Percentiles rank a stretch among this genome's conserved stretches.
Evolutionary conservation across 2,888 invertebrate genomes (phyloP).

Genomic region (Lithosia quadra): DNA sequence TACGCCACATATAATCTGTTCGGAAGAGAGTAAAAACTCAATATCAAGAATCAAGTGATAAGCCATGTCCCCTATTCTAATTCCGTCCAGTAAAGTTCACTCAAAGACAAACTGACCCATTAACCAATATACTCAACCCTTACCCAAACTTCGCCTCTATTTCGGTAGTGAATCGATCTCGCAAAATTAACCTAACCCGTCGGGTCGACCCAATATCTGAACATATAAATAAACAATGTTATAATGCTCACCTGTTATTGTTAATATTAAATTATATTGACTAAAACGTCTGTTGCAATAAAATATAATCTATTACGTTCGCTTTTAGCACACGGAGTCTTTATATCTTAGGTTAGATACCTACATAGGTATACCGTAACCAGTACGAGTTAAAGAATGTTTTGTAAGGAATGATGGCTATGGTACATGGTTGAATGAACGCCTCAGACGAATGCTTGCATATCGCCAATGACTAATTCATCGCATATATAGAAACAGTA

Average conservation of each 20-base stretch:
- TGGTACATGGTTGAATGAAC: constrained; percentile 17
- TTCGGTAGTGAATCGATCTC: constrained; percentile 51
- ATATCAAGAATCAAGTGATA: neutral
- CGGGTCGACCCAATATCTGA: constrained; percentile 53
- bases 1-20: too few relatives aligned
- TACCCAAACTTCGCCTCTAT: constrained; percentile 37
- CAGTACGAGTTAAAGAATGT: neutral
- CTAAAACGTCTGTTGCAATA: constrained; percentile 20
- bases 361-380: neutral
- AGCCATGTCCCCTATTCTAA: constrained; percentile 15
- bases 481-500: constrained; percentile 23
- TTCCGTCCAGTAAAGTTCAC: constrained; percentile 28
- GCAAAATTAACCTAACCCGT: constrained; percentile 37
- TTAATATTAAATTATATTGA: constrained; percentile 29
- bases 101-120: constrained; percentile 34
- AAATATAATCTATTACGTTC: constrained; percentile 19
- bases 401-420: constrained; percentile 10
- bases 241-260: constrained; percentile 24
- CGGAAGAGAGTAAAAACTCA: neutral
- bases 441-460: constrained; percentile 10
- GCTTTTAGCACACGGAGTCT: neutral
- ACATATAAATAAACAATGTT: constrained; percentile 49
- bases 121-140: constrained; percentile 34
- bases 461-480: constrained; percentile 22
- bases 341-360: neutral